Evolutionary conservation across 1,140 invertebrate species (phyloP), one percentile per base, ranked within the genome.

Genomic region (Rhagoletis zephyria): DNA sequence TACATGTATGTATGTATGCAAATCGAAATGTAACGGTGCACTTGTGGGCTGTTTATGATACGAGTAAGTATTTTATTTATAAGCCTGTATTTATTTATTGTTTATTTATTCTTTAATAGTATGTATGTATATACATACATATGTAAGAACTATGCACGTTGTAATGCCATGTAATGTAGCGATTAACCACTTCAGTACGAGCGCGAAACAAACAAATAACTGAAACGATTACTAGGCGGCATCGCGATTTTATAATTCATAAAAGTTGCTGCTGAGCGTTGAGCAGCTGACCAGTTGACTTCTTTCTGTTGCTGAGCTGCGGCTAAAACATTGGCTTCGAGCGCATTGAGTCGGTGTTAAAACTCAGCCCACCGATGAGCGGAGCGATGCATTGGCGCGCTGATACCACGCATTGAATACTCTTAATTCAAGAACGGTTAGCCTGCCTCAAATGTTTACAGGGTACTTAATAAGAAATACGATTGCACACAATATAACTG

Each of bases 191-290:
- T 81, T 81, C 74, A 81, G 56, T 51, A 10, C 74, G 48, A 81
- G 56, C 74, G 74, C 74, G 51, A 51, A 81, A 81, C 48, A 81
- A 81, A 56, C 48, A 81, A 81, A 56, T 30, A 51, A 81, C 74
- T 81, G 74, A 81, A 81, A n/a, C 19, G 74, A n/a, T 56, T 9
- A 30, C 74, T 56, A 56, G 30, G 74, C 12, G 2, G 48, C 48
- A 56, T 81, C 5, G 7, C 45, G 51, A 14, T 81, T 81, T 81
- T 81, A 81, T 81, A 81, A 81, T 59, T 81, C 74, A 81, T 81
- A 81, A 59, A 56, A 56, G 14, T 56, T 16, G 45, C 48, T 51
- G 48, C 48, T 51, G 74, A 56, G 48, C 51, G 74, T n/a, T 19
- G 42, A n/a, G 14, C 48, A 77, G 14, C 42, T 4, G 19, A 30